A percentile compares a stretch with the other conserved stretches of the same genome.
Evolutionary conservation across 2,797 vertebrate species (phyloP).

Genomic region (Psittacula derbiana): DNA sequence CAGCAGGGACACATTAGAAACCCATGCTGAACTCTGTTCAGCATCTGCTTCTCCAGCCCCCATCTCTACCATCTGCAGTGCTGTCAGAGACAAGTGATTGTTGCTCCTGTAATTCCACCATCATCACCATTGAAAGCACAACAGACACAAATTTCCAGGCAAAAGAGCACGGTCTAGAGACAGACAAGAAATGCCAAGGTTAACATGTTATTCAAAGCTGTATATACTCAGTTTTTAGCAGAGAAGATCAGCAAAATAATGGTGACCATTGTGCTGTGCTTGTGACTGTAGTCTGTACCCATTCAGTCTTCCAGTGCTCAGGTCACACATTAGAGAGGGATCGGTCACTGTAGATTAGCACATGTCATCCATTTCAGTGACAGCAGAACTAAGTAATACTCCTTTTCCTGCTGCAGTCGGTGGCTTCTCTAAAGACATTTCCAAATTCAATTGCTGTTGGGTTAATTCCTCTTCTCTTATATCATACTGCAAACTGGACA

Average conservation of each 20-base stretch:
- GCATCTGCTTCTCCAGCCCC: not conserved
- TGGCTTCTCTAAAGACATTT: constrained; percentile 65
- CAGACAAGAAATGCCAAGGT: not conserved
- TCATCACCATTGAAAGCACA: not conserved
- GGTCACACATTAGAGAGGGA: constrained; percentile 36
- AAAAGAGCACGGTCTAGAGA: not conserved
- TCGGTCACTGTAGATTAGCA: constrained; percentile 34
- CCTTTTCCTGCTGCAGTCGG: constrained; percentile 14
- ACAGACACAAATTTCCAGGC: not conserved
- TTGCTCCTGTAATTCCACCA: not conserved
- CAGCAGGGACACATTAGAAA: not conserved
- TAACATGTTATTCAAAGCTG: not conserved
- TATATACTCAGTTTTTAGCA: not conserved
- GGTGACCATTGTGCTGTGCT: not conserved
- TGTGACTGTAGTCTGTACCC: not conserved
- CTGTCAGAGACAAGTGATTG: not conserved
- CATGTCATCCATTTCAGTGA: constrained; percentile 52
- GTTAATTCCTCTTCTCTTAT: constrained; percentile 62
- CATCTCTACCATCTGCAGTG: fast-evolving
- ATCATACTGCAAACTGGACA: constrained; percentile 46
- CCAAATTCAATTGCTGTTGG: constrained; percentile 61
- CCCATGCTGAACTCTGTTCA: too few species aligned
- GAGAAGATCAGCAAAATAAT: not conserved
- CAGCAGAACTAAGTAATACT: constrained; percentile 53
- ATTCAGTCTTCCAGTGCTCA: not conserved